Conservation (phyloP, 2,888 invertebrate genomes). For the Drepana falcataria region DNA sequence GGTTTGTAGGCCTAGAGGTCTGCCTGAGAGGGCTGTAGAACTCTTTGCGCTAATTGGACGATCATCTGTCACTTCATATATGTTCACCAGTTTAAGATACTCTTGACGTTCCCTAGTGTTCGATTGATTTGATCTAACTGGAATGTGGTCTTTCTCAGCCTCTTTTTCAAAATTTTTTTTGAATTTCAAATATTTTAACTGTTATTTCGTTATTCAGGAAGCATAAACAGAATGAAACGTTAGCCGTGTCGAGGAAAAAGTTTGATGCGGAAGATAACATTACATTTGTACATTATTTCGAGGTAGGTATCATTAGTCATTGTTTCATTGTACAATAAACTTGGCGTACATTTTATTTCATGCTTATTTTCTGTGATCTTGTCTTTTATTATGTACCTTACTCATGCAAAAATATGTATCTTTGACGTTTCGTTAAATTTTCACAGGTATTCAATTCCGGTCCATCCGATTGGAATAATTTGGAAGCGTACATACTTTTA, state of each 20-base stretch:
- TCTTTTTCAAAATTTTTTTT: too few species aligned
- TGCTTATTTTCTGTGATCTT: background rate
- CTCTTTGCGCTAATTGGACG: too few species aligned
- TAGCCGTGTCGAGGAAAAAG: slow-evolving; percentile 49
- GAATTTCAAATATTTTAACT: too few species aligned
- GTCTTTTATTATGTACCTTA: background rate
- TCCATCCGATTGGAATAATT: slow-evolving; percentile 54
- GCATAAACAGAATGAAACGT: slow-evolving; percentile 46
- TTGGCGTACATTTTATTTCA: background rate
- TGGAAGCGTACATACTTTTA: slow-evolving; percentile 30
- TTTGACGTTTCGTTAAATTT: background rate
- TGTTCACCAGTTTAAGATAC: too few species aligned
- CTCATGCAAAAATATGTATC: too few species aligned
- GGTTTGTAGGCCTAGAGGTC: too few species aligned
- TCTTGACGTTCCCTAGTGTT: too few species aligned
- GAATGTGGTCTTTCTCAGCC: too few species aligned
- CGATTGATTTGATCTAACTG: too few species aligned
- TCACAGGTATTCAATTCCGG: slow-evolving; percentile 59
- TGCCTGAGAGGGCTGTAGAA: too few species aligned
- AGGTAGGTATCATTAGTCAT: slow-evolving; percentile 31
- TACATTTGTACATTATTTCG: slow-evolving; percentile 50
- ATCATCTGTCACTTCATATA: too few species aligned
- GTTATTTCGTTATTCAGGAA: slow-evolving; percentile 38
- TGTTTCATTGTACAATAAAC: background rate
- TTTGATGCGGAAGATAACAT: slow-evolving; percentile 35